Evolutionary conservation across 37 sponge, comb jelly and placozoan species (phyloP).

Genomic region (Axinella damicornis): DNA sequence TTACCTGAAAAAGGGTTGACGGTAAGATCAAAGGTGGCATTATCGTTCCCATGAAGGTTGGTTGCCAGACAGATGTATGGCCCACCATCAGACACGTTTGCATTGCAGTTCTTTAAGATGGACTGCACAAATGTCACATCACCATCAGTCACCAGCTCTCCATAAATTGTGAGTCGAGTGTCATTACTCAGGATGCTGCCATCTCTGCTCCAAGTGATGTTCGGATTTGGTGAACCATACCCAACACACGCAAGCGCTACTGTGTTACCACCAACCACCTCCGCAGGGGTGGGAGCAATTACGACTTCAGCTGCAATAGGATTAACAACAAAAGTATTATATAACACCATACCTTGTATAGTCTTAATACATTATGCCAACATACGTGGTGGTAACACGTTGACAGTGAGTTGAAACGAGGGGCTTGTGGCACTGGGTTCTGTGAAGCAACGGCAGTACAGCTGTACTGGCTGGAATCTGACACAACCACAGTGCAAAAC

Average conservation of each 20-base stretch:
- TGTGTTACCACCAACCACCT: background rate
- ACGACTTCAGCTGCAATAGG: background rate
- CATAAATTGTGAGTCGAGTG: slow-evolving; percentile 3
- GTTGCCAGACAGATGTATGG: slow-evolving; percentile 14
- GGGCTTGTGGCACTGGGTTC: background rate
- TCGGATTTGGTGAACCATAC: background rate
- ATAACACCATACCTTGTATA: no score
- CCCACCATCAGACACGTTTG: background rate
- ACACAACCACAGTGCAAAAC: background rate
- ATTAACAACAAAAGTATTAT: no score
- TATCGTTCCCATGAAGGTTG: background rate
- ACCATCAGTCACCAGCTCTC: slow-evolving; percentile 3
- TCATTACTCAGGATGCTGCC: background rate
- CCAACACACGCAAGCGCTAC: background rate
- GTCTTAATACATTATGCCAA: no score
- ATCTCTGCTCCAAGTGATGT: background rate
- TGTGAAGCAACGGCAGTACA: background rate
- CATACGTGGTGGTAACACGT: no score
- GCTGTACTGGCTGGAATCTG: slow-evolving; percentile 7
- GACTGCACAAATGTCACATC: slow-evolving; percentile 16
- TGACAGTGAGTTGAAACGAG: background rate
- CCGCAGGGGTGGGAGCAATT: background rate
- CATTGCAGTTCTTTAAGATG: slow-evolving; percentile 29
- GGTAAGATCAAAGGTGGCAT: background rate
- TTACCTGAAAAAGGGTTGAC: no score